Percentiles rank a stretch among this genome's conserved stretches.
phyloP scores from a whole-genome alignment of 2,888 invertebrate genomes.

The Drosophila multiciliata region DNA sequence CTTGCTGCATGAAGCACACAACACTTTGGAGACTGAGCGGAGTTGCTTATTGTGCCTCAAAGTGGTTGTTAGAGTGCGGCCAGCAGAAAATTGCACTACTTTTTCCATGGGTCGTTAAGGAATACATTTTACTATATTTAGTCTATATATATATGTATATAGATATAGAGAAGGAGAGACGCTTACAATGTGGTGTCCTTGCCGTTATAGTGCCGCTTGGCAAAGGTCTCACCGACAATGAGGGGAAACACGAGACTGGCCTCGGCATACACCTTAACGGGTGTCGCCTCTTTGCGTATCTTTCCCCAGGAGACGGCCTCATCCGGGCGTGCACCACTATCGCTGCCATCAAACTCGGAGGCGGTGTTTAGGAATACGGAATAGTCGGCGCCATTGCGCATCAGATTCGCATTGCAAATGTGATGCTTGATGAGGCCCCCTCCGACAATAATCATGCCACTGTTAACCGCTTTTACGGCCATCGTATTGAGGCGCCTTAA shows the following conservation, averaged over 20 bases:
- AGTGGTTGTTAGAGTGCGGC: slow-evolving; percentile 33
- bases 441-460: slow-evolving; percentile 98
- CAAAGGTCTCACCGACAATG: slow-evolving; percentile 98
- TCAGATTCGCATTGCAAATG: slow-evolving; percentile 99
- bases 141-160: slow-evolving; percentile 4
- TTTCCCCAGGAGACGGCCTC: slow-evolving; percentile 99
- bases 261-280: slow-evolving; percentile 97
- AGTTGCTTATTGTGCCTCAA: slow-evolving; percentile 37
- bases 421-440: slow-evolving; percentile 99
- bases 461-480: slow-evolving; percentile 95
- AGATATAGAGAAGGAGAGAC: slow-evolving; percentile 8
- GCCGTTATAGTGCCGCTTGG: slow-evolving; percentile 87
- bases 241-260: slow-evolving; percentile 97
- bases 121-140: slow-evolving; percentile 38
- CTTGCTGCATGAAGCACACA: slow-evolving; percentile 23
- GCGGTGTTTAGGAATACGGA: slow-evolving; percentile 98
- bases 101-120: slow-evolving; percentile 42
- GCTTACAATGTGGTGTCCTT: slow-evolving; percentile 47
- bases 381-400: slow-evolving; percentile 99
- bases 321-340: slow-evolving; percentile 98
- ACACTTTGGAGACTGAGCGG: slow-evolving; percentile 51
- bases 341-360: slow-evolving; percentile 98
- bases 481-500: slow-evolving; percentile 95
- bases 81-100: slow-evolving; percentile 45
- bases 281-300: slow-evolving; percentile 93